Conservation (phyloP, 2,113 vertebrate species). For the Microtus montanus region DNA sequence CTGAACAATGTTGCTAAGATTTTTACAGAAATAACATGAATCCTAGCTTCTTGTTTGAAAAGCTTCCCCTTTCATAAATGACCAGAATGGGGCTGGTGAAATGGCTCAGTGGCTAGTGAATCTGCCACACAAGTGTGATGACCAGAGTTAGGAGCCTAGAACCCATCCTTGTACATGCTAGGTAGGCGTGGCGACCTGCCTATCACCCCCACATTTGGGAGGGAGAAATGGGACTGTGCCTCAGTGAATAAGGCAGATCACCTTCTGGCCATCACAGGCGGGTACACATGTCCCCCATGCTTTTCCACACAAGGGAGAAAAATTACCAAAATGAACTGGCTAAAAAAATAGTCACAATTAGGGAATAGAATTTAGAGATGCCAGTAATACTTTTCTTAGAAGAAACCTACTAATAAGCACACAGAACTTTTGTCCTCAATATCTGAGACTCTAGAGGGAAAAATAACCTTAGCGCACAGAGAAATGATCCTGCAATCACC, state of each 20-base stretch:
- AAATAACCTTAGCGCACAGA: conserved; percentile 16
- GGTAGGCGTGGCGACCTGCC: not conserved
- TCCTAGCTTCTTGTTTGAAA: not conserved
- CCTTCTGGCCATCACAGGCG: too few relatives aligned
- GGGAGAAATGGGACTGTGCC: not conserved
- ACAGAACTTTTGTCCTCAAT: not conserved
- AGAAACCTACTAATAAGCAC: not conserved
- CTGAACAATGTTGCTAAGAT: not conserved
- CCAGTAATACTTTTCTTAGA: conserved; percentile 38
- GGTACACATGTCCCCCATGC: not conserved
- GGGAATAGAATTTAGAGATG: conserved; percentile 60
- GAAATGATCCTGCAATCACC: conserved; percentile 56
- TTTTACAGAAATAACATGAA: conserved; percentile 34
- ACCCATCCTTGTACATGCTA: not conserved
- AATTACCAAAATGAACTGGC: not conserved
- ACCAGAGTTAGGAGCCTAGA: not conserved
- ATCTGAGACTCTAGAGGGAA: not conserved
- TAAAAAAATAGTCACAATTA: conserved; percentile 57
- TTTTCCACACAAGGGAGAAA: not conserved
- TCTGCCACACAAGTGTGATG: not conserved
- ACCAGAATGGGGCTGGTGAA: not conserved
- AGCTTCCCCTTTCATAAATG: conserved; percentile 35
- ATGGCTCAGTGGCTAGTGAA: not conserved
- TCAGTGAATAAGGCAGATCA: not conserved
- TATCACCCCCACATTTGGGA: not conserved